Evolutionary conservation across 2,888 invertebrate genomes (phyloP).

Genomic region (Gastrophysa polygoni): DNA sequence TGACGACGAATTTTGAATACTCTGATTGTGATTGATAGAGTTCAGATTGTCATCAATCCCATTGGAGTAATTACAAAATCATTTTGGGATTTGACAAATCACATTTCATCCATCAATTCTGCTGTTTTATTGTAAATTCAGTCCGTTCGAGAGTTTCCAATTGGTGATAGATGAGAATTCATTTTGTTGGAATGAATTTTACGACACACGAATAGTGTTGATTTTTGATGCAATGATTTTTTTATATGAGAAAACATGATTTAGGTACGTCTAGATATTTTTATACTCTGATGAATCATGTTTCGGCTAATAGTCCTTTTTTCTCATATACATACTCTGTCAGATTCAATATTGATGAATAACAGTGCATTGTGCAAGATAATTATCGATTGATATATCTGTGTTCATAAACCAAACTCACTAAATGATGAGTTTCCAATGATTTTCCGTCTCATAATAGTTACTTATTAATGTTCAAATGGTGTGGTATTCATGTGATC

Average conservation of each 20-base stretch:
- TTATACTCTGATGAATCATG: too few relatives aligned
- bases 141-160: conserved; percentile 4
- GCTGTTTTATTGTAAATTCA: neutral
- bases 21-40: neutral
- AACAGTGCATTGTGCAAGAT: too few relatives aligned
- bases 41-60: neutral
- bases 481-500: too few relatives aligned
- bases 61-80: neutral
- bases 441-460: too few relatives aligned
- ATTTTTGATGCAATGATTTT: neutral
- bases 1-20: neutral
- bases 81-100: conserved; percentile 9
- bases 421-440: too few relatives aligned
- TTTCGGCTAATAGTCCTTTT: too few relatives aligned
- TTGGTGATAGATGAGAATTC: neutral
- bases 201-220: neutral
- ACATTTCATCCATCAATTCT: neutral
- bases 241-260: neutral
- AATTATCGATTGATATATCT: too few relatives aligned
- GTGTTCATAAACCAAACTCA: too few relatives aligned
- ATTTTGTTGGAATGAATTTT: neutral
- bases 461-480: too few relatives aligned
- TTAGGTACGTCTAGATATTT: too few relatives aligned
- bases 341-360: too few relatives aligned
- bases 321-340: too few relatives aligned